Conservation (phyloP, 1,140 invertebrate species). For the Pissodes strobi region DNA sequence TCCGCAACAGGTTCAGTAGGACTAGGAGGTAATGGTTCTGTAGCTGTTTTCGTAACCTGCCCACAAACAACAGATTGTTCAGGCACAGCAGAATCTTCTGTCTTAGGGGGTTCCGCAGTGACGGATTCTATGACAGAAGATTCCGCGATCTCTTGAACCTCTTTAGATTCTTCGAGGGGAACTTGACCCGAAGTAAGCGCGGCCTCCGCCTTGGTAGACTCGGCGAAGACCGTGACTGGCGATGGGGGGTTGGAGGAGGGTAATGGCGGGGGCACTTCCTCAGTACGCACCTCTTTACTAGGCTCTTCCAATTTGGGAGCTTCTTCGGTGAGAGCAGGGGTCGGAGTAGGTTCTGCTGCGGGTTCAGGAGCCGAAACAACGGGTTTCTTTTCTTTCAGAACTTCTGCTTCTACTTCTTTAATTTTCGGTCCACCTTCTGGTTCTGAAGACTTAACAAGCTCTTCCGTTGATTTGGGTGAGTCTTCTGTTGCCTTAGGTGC, state of each 20-base stretch:
- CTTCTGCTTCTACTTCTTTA: slow-evolving; percentile 26
- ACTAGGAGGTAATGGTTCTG: background rate
- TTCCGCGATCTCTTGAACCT: slow-evolving; percentile 1
- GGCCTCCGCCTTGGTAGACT: slow-evolving; percentile 52
- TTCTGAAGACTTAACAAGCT: slow-evolving; percentile 17
- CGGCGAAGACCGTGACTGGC: slow-evolving; percentile 54
- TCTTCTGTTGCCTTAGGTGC: slow-evolving; percentile 29
- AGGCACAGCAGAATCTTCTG: slow-evolving; percentile 11
- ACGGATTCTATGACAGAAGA: slow-evolving; percentile 3
- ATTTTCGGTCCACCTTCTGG: slow-evolving; percentile 9
- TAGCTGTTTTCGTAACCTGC: slow-evolving; percentile 1
- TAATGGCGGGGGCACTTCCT: slow-evolving; percentile 55
- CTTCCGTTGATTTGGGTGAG: slow-evolving; percentile 23
- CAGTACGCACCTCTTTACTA: slow-evolving; percentile 56
- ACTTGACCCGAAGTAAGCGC: slow-evolving; percentile 29
- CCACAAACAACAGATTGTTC: slow-evolving; percentile 20
- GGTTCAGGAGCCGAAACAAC: slow-evolving; percentile 26
- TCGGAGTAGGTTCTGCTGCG: slow-evolving; percentile 34
- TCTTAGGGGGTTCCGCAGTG: background rate
- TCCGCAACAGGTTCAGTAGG: background rate
- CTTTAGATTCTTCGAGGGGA: slow-evolving; percentile 14
- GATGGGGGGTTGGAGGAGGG: slow-evolving; percentile 54
- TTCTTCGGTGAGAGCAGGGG: slow-evolving; percentile 30
- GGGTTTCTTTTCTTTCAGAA: slow-evolving; percentile 16
- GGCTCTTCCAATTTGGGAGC: slow-evolving; percentile 37